Evolutionary conservation across 2,797 vertebrate species (phyloP).

Genomic region (Chaetophractus vellerosus): DNA sequence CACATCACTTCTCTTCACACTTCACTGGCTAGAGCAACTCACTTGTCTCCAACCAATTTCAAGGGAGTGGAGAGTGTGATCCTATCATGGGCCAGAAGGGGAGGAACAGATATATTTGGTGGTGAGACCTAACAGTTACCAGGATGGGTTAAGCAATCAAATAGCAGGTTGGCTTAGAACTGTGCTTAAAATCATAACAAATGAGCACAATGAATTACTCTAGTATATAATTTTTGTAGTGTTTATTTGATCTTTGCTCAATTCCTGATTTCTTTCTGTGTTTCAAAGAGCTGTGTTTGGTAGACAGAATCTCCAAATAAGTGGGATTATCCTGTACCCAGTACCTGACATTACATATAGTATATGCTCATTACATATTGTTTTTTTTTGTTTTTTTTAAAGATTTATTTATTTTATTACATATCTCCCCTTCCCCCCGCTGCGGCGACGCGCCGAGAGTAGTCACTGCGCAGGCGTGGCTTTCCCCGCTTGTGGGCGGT

Average conservation of each 20-base stretch:
- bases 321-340: neutral
- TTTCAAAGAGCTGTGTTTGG: slow-evolving; percentile 33
- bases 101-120: neutral
- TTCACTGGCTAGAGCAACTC: neutral
- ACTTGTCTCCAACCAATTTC: neutral
- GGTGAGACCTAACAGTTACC: neutral
- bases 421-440: too few species aligned
- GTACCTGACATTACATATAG: neutral
- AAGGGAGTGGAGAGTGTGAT: neutral
- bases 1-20: neutral
- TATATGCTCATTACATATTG: slow-evolving; percentile 26
- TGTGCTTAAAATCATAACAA: slow-evolving; percentile 29
- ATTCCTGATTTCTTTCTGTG: neutral
- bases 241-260: slow-evolving; percentile 7
- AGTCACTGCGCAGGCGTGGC: too few species aligned
- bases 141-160: neutral
- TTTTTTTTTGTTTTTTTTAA: too few species aligned
- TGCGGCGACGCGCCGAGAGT: too few species aligned
- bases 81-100: neutral
- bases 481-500: too few species aligned
- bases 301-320: neutral
- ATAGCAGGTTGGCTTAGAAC: neutral
- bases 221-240: neutral
- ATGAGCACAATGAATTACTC: neutral
- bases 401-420: too few species aligned